These are phyloP conservation scores for Stegodyphus mimosarum DNA, from an alignment of 1,140 invertebrate species.

Conservation along the genomic window DNA sequence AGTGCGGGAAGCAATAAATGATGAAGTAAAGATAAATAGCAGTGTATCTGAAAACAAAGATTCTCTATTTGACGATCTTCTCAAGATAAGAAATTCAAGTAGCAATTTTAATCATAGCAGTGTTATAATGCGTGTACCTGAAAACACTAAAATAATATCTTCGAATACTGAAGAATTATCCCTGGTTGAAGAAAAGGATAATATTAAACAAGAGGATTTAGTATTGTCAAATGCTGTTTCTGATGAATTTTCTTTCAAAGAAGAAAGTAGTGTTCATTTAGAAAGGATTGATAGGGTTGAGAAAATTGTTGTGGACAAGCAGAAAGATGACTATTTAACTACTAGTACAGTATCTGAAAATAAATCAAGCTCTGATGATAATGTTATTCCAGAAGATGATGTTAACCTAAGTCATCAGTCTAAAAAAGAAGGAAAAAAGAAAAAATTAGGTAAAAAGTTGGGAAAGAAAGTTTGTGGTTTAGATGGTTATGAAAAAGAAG, in stretches of 20 bases:
- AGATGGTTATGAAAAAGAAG: conserved; percentile 47
- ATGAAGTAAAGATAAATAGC: not conserved
- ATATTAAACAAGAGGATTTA: too few species aligned
- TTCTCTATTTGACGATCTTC: conserved; percentile 11
- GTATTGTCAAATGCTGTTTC: too few species aligned
- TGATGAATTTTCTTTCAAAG: too few species aligned
- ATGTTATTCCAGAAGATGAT: not conserved
- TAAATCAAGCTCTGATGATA: not conserved
- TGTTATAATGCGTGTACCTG: conserved; percentile 27
- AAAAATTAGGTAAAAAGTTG: conserved; percentile 50
- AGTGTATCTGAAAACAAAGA: not conserved
- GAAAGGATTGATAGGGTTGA: not conserved
- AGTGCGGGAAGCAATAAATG: too few species aligned
- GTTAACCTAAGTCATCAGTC: not conserved
- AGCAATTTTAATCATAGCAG: conserved; percentile 12
- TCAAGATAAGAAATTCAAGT: conserved; percentile 7
- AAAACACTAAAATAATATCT: not conserved
- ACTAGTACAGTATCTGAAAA: not conserved
- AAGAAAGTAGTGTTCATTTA: too few species aligned
- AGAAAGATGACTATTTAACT: not conserved
- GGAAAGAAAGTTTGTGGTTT: conserved; percentile 29
- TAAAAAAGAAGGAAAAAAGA: conserved; percentile 54
- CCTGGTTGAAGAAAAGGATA: not conserved
- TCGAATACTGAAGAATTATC: not conserved
- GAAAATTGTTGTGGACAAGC: not conserved